These are phyloP conservation scores for Tenthredo scrophulariae DNA, from an alignment of 2,888 invertebrate species.

Conservation along the genomic window DNA sequence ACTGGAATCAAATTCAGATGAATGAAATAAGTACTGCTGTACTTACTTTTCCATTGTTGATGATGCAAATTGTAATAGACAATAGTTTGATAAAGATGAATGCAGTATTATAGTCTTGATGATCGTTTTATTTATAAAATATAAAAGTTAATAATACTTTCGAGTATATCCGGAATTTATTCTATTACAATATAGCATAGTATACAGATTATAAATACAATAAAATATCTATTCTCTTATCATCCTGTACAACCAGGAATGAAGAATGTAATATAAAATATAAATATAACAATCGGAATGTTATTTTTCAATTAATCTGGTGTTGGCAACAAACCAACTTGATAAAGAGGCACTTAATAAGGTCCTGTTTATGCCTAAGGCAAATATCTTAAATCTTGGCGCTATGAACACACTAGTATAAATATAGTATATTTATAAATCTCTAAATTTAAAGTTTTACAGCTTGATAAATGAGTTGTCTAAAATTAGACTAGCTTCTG, in stretches of 20 bases:
- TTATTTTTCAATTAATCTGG: slow-evolving; percentile 57
- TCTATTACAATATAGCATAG: slow-evolving; percentile 33
- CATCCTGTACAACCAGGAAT: slow-evolving; percentile 72
- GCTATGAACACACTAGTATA: slow-evolving; percentile 27
- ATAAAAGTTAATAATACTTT: slow-evolving; percentile 54
- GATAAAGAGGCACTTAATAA: slow-evolving; percentile 11
- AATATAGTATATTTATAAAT: slow-evolving; percentile 6
- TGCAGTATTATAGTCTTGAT: not conserved
- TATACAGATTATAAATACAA: slow-evolving; percentile 66
- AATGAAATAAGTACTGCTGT: not conserved
- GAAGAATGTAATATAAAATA: slow-evolving; percentile 62
- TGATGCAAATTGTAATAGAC: not conserved
- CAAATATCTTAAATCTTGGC: not conserved
- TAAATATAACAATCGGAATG: slow-evolving; percentile 64
- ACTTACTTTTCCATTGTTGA: not conserved
- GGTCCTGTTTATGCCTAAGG: not conserved
- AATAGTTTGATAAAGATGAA: not conserved
- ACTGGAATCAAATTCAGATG: not conserved
- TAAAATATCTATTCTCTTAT: slow-evolving; percentile 65
- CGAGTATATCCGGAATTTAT: slow-evolving; percentile 38
- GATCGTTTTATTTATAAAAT: slow-evolving; percentile 15
- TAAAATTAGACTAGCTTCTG: slow-evolving; percentile 41
- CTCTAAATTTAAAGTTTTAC: not conserved
- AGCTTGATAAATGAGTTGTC: slow-evolving; percentile 1
- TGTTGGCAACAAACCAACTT: slow-evolving; percentile 40